phyloP scores from a whole-genome alignment of 2,113 vertebrate genomes.

The Pelobates fuscus region DNA sequence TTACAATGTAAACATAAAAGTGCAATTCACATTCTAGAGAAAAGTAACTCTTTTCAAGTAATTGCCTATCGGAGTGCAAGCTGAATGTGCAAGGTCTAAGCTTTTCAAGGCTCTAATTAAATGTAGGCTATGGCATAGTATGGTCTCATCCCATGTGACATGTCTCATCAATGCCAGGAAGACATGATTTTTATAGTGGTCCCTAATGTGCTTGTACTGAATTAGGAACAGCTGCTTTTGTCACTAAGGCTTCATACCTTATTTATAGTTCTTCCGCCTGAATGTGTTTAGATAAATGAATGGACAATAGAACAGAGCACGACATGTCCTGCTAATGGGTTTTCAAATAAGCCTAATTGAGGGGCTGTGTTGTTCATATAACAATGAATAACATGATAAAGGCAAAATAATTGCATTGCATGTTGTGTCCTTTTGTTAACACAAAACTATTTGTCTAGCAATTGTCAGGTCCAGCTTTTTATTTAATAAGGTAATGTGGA shows the following conservation, averaged over 20 bases:
- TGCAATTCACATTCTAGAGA: slow-evolving; percentile 22
- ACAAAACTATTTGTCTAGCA: no score
- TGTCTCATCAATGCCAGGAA: slow-evolving; percentile 24
- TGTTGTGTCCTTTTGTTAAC: not conserved
- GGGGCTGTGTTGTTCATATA: not conserved
- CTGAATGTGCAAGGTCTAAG: slow-evolving; percentile 30
- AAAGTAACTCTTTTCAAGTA: slow-evolving; percentile 49
- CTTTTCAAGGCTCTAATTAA: slow-evolving; percentile 28
- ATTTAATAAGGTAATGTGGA: no score
- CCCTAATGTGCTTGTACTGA: slow-evolving; percentile 18
- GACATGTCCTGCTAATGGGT: not conserved
- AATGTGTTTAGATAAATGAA: slow-evolving; percentile 14
- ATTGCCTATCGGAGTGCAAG: slow-evolving; percentile 45
- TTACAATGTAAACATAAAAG: slow-evolving; percentile 38
- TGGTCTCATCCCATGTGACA: slow-evolving; percentile 19
- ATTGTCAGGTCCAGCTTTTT: no score
- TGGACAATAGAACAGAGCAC: not conserved
- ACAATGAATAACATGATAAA: slow-evolving; percentile 8
- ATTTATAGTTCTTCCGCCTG: not conserved
- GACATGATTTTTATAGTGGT: slow-evolving; percentile 4
- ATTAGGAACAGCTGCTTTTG: slow-evolving; percentile 30
- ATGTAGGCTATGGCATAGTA: slow-evolving; percentile 32
- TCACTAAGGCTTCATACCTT: not conserved
- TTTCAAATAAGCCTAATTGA: slow-evolving; percentile 16
- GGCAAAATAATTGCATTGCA: not conserved